Conservation (phyloP, 2,888 invertebrate species). For the Volucella inanis region DNA sequence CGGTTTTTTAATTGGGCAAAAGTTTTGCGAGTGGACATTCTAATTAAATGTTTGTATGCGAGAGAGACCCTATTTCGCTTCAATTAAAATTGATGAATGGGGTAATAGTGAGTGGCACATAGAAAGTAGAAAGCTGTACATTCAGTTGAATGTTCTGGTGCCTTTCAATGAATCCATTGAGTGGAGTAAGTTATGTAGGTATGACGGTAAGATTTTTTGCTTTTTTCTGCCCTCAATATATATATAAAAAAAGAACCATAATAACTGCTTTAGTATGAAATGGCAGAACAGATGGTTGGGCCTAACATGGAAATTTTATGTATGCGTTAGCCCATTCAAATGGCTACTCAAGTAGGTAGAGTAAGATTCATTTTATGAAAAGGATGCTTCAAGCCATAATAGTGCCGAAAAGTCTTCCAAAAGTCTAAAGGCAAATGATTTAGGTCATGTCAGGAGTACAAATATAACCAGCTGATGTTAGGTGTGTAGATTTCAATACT, state of each 20-base stretch:
- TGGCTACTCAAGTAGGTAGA: slow-evolving; percentile 20
- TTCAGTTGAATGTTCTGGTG: slow-evolving; percentile 28
- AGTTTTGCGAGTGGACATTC: slow-evolving; percentile 72
- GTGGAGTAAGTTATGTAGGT: slow-evolving; percentile 45
- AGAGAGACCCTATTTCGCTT: slow-evolving; percentile 66
- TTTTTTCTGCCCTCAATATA: neutral
- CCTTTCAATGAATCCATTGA: slow-evolving; percentile 58
- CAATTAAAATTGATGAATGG: slow-evolving; percentile 73
- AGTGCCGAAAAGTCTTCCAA: neutral
- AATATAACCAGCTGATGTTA: too few relatives aligned
- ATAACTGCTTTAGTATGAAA: neutral
- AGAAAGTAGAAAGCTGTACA: slow-evolving; percentile 14
- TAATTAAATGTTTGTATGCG: slow-evolving; percentile 73
- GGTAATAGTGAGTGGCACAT: slow-evolving; percentile 45
- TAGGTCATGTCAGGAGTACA: slow-evolving; percentile 1
- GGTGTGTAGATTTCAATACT: too few relatives aligned
- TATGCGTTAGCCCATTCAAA: slow-evolving; percentile 7
- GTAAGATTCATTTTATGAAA: slow-evolving; percentile 15
- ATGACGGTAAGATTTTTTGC: slow-evolving; percentile 5
- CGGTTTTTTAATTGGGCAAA: slow-evolving; percentile 61
- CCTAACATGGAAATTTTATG: neutral
- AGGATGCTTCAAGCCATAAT: neutral
- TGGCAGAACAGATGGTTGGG: neutral
- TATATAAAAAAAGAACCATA: slow-evolving; percentile 4
- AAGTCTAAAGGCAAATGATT: slow-evolving; percentile 4